Evolutionary conservation across 2,888 invertebrate genomes (phyloP).

Genomic region (Agriotes lineatus): DNA sequence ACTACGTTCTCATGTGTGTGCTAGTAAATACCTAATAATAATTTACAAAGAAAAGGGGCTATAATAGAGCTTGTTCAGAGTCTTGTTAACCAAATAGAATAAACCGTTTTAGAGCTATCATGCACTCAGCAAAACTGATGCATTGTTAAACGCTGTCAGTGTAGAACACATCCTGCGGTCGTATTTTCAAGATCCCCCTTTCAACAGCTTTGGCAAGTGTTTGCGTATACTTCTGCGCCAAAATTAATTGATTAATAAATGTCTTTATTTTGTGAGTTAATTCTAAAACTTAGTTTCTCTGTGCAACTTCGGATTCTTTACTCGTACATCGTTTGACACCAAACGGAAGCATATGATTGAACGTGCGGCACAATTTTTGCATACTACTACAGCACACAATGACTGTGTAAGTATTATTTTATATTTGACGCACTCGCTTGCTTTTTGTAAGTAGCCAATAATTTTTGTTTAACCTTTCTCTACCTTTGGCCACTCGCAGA

Average conservation of each 20-base stretch:
- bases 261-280: slow-evolving; percentile 36
- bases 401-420: slow-evolving; percentile 34
- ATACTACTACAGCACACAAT: slow-evolving; percentile 34
- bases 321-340: slow-evolving; percentile 33
- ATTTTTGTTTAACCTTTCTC: too few species aligned
- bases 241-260: slow-evolving; percentile 38
- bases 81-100: slow-evolving; percentile 64
- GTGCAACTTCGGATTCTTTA: slow-evolving; percentile 30
- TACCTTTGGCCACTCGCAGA: too few species aligned
- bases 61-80: slow-evolving; percentile 63
- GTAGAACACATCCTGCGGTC: slow-evolving; percentile 21
- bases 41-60: slow-evolving; percentile 59
- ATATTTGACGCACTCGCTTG: background rate
- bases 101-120: slow-evolving; percentile 62
- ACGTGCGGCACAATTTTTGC: slow-evolving; percentile 26
- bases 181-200: slow-evolving; percentile 5
- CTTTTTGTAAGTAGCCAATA: too few species aligned
- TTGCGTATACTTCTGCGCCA: slow-evolving; percentile 25
- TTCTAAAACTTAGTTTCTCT: slow-evolving; percentile 27
- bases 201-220: slow-evolving; percentile 20
- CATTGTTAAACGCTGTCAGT: slow-evolving; percentile 36
- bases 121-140: slow-evolving; percentile 51
- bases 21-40: slow-evolving; percentile 43
- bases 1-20: slow-evolving; percentile 29
- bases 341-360: slow-evolving; percentile 42